Percentiles rank a stretch among this genome's conserved stretches.
Conservation (phyloP, 2,113 vertebrate genomes). For the Spea multiplicata region DNA sequence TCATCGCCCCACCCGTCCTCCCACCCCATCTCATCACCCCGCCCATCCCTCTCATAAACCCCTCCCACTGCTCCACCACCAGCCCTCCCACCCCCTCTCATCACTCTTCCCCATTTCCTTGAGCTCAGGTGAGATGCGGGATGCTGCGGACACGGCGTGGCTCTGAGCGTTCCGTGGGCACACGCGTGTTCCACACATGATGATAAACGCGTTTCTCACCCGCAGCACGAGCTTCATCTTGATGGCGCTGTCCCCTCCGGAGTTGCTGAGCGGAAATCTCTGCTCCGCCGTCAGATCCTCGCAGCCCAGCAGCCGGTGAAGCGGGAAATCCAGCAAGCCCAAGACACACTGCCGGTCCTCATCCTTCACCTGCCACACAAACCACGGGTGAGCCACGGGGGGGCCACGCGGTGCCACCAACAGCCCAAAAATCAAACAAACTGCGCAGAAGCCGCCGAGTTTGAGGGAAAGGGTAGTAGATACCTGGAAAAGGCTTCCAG, state of each 20-base stretch:
- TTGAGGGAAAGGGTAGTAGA: no score
- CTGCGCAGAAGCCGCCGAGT: no score
- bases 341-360: conserved; percentile 75
- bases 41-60: not conserved
- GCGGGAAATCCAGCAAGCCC: conserved; percentile 72
- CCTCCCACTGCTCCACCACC: no score
- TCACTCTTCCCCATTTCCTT: no score
- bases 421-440: no score
- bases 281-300: conserved; percentile 80
- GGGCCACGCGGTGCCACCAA: not conserved
- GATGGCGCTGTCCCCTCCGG: conserved; percentile 83
- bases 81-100: no score
- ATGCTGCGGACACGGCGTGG: no score
- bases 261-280: conserved; percentile 79
- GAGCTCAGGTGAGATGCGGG: no score
- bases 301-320: conserved; percentile 71
- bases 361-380: conserved; percentile 76
- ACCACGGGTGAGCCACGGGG: not conserved
- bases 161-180: no score
- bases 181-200: not conserved
- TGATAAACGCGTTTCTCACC: conserved; percentile 60
- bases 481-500: no score
- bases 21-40: no score
- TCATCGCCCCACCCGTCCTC: no score
- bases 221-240: conserved; percentile 86